phyloP scores from a whole-genome alignment of 2,888 invertebrate species.

The Anthophora plumipes region DNA sequence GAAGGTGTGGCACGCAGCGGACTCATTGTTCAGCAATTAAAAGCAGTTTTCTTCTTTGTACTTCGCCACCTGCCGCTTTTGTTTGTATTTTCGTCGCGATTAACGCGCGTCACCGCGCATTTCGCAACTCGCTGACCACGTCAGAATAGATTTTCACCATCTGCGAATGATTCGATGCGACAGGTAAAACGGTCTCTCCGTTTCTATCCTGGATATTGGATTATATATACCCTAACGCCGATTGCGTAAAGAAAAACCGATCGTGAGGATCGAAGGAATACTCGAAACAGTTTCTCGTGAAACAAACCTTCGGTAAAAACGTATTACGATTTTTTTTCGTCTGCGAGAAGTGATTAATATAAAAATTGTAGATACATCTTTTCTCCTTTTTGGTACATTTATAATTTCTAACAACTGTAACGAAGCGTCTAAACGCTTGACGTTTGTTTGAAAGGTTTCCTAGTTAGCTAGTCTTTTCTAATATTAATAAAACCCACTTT shows the following conservation, averaged over 20 bases:
- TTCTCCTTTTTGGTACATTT: no score
- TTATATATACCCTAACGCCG: constrained; percentile 48
- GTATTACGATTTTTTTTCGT: no score
- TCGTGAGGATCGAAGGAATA: background rate
- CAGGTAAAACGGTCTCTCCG: constrained; percentile 35
- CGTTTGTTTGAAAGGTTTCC: no score
- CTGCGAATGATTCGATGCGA: constrained; percentile 46
- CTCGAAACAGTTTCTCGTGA: background rate
- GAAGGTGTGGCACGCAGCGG: constrained; percentile 79
- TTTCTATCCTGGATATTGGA: constrained; percentile 17
- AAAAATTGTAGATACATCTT: no score
- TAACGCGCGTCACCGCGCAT: constrained; percentile 75
- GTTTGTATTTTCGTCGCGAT: constrained; percentile 75
- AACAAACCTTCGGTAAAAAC: constrained; percentile 34
- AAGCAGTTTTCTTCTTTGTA: constrained; percentile 79
- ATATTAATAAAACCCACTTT: background rate
- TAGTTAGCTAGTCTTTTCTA: background rate
- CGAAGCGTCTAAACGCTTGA: no score
- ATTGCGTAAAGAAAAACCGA: background rate
- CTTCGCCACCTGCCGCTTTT: constrained; percentile 81
- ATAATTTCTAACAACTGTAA: no score
- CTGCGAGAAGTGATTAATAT: no score
- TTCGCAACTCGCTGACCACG: constrained; percentile 80
- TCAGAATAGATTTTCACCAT: constrained; percentile 54
- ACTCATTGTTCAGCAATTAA: constrained; percentile 83